Conservation (phyloP, 2,113 vertebrate species). For the Danio rerio region DNA sequence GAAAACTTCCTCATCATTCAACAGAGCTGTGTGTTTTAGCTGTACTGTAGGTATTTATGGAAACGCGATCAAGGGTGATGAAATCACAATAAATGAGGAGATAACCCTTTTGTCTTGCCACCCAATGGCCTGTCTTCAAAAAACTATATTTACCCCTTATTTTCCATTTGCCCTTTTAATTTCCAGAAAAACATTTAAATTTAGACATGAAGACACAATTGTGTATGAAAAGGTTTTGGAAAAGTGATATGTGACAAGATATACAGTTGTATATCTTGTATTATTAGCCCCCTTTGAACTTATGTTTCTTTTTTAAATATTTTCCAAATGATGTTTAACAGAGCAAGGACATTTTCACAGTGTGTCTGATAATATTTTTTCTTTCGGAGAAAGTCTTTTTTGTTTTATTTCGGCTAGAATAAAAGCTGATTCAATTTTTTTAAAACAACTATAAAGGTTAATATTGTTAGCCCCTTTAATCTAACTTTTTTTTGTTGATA, state of each 20-base stretch:
- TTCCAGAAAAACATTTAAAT: slow-evolving; percentile 61
- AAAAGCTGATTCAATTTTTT: too few species aligned
- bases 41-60: slow-evolving; percentile 68
- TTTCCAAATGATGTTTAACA: too few species aligned
- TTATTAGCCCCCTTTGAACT: too few species aligned
- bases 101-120: slow-evolving; percentile 67
- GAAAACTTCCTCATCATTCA: slow-evolving; percentile 71
- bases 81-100: slow-evolving; percentile 67
- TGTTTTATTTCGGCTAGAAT: too few species aligned
- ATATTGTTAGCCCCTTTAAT: too few species aligned
- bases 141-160: slow-evolving; percentile 64
- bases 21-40: slow-evolving; percentile 66
- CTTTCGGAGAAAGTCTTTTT: too few species aligned
- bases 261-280: too few species aligned
- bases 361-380: too few species aligned
- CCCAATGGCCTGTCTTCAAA: slow-evolving; percentile 49
- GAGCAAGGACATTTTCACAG: too few species aligned
- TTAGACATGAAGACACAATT: slow-evolving; percentile 60
- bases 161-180: slow-evolving; percentile 71
- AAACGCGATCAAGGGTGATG: slow-evolving; percentile 70
- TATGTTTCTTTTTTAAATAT: too few species aligned
- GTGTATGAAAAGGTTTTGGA: slow-evolving; percentile 56
- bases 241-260: neutral
- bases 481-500: too few species aligned
- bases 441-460: too few species aligned